Percentiles rank a stretch among this genome's conserved stretches.
Evolutionary conservation across 2,113 vertebrate species (phyloP).

Genomic region (Grantiella picta): DNA sequence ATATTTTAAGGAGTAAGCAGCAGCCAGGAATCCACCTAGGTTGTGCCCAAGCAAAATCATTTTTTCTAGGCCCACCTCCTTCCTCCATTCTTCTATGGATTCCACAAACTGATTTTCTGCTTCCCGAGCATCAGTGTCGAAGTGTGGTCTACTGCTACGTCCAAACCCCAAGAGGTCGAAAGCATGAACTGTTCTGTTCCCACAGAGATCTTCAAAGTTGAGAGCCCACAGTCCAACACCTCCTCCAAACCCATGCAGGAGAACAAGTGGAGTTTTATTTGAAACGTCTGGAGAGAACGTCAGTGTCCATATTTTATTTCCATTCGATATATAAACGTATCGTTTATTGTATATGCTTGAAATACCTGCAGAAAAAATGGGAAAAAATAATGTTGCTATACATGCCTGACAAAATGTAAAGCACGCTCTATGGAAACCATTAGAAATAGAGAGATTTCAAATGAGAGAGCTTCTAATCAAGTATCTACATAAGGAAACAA

Average conservation of each 20-base stretch:
- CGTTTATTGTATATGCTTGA: constrained; percentile 77
- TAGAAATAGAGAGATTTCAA: neutral
- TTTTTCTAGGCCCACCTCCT: constrained; percentile 79
- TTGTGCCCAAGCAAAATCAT: constrained; percentile 95
- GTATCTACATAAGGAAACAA: neutral
- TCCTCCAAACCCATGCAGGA: constrained; percentile 93
- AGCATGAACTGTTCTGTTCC: constrained; percentile 83
- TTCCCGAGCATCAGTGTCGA: constrained; percentile 79
- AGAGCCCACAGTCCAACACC: constrained; percentile 93
- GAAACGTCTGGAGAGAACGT: constrained; percentile 68
- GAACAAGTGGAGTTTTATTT: constrained; percentile 85
- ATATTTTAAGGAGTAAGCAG: constrained; percentile 87
- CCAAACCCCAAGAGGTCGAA: constrained; percentile 93
- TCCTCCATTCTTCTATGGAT: constrained; percentile 92
- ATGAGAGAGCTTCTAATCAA: neutral
- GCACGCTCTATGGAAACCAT: neutral
- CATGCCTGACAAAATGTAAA: neutral
- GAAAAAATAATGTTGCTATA: neutral
- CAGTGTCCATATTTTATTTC: constrained; percentile 90
- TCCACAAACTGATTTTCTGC: constrained; percentile 93
- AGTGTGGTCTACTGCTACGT: constrained; percentile 88
- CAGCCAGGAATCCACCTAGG: constrained; percentile 89
- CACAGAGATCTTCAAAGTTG: constrained; percentile 88
- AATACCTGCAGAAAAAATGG: constrained; percentile 76
- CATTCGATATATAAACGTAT: constrained; percentile 77